Conservation (phyloP, 2,113 vertebrate genomes). For the Brienomyrus longianalis region DNA sequence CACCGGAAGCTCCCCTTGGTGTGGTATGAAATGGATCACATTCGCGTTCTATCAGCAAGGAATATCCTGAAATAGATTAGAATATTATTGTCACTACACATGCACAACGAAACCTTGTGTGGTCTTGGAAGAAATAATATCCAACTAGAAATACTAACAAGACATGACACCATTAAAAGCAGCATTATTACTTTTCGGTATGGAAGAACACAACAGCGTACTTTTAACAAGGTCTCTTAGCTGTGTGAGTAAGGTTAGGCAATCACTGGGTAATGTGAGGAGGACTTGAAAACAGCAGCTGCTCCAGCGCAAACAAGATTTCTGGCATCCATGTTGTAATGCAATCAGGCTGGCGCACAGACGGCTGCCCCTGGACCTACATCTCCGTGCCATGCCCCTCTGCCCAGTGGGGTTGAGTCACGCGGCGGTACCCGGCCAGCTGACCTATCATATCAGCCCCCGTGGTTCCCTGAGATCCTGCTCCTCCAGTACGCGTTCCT, state of each 20-base stretch:
- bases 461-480: not conserved
- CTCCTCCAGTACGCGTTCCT: not conserved
- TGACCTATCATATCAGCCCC: constrained; percentile 28
- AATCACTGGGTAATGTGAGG: not conserved
- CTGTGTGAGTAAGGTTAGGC: not conserved
- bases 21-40: not conserved
- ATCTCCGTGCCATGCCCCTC: constrained; percentile 10
- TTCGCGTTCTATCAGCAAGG: not conserved
- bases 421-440: constrained; percentile 13
- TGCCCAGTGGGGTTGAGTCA: constrained; percentile 23
- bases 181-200: not conserved
- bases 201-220: not conserved
- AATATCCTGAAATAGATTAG: not conserved
- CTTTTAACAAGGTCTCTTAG: not conserved
- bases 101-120: not conserved
- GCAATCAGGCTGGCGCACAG: not conserved
- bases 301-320: constrained; percentile 16
- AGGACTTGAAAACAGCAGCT: constrained; percentile 23
- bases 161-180: not conserved
- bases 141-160: not conserved
- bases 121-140: not conserved
- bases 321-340: not conserved
- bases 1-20: not conserved
- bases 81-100: not conserved
- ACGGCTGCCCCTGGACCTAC: not conserved